A percentile compares a stretch with the other conserved stretches of the same genome.
Conservation (phyloP, 1,140 invertebrate species). For the Drosophila repletoides region DNA sequence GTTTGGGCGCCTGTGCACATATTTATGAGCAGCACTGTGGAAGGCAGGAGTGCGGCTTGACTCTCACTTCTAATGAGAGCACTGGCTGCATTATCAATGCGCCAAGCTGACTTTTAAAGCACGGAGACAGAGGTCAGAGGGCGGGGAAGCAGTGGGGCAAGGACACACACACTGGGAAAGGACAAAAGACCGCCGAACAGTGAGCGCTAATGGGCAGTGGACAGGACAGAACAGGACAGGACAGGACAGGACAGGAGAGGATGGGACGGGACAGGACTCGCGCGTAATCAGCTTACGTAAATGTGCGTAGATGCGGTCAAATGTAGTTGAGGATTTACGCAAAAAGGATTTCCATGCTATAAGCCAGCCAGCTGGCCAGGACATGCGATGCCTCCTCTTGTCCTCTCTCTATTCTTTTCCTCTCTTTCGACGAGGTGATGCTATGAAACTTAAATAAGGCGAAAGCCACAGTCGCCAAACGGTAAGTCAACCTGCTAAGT, state of each 20-base stretch:
- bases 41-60: background rate
- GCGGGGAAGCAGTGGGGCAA: background rate
- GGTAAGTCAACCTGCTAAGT: constrained; percentile 32
- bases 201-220: constrained; percentile 45
- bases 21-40: constrained; percentile 49
- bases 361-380: background rate
- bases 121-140: background rate
- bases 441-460: constrained; percentile 12
- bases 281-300: constrained; percentile 72
- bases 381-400: background rate
- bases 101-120: constrained; percentile 16
- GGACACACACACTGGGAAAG: background rate
- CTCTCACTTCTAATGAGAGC: constrained; percentile 35
- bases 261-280: constrained; percentile 27
- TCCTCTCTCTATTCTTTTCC: background rate
- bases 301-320: constrained; percentile 63
- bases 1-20: constrained; percentile 46
- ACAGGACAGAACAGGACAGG: constrained; percentile 24
- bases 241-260: no score
- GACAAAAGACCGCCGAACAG: background rate
- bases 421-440: constrained; percentile 2
- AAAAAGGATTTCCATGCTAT: constrained; percentile 52
- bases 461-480: constrained; percentile 21
- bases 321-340: constrained; percentile 59
- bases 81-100: constrained; percentile 10